Percentiles rank a stretch among this genome's conserved stretches.
Evolutionary conservation across 2,888 invertebrate genomes (phyloP).

Genomic region (Epirrhoe alternata): DNA sequence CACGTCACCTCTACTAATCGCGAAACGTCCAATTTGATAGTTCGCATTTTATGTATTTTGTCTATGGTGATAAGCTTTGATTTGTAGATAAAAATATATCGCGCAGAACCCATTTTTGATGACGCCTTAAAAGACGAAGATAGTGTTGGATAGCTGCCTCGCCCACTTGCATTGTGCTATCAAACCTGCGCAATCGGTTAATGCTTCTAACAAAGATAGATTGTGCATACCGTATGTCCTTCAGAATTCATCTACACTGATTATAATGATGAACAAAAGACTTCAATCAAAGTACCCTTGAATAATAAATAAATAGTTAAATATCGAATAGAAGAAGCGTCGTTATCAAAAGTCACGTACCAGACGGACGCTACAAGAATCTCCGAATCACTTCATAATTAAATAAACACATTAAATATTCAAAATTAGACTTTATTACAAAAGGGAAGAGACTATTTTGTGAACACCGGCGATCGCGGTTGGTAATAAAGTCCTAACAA

Average conservation of each 20-base stretch:
- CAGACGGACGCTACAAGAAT: slow-evolving; percentile 54
- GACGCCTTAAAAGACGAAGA: too few species aligned
- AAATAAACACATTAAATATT: slow-evolving; percentile 19
- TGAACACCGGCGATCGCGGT: slow-evolving; percentile 4
- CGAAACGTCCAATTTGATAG: too few species aligned
- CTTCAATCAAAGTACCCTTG: slow-evolving; percentile 5
- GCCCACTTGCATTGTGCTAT: too few species aligned
- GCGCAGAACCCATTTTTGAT: too few species aligned
- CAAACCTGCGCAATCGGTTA: too few species aligned
- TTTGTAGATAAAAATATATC: too few species aligned
- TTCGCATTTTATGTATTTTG: too few species aligned
- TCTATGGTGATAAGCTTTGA: too few species aligned
- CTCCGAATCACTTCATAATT: slow-evolving; percentile 45
- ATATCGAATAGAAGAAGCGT: slow-evolving; percentile 47
- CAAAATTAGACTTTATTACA: slow-evolving; percentile 39
- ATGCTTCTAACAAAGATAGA: too few species aligned
- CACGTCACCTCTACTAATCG: too few species aligned
- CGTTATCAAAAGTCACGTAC: slow-evolving; percentile 66
- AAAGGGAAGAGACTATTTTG: slow-evolving; percentile 10
- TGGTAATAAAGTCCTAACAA: slow-evolving; percentile 41
- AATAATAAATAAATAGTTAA: slow-evolving; percentile 35
- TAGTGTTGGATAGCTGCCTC: too few species aligned
- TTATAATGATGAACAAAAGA: neutral
- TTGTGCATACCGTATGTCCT: too few species aligned
- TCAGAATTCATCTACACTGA: neutral